These are phyloP conservation scores for Cerceris rybyensis DNA, from an alignment of 2,888 invertebrate species.

Conservation along the genomic window DNA sequence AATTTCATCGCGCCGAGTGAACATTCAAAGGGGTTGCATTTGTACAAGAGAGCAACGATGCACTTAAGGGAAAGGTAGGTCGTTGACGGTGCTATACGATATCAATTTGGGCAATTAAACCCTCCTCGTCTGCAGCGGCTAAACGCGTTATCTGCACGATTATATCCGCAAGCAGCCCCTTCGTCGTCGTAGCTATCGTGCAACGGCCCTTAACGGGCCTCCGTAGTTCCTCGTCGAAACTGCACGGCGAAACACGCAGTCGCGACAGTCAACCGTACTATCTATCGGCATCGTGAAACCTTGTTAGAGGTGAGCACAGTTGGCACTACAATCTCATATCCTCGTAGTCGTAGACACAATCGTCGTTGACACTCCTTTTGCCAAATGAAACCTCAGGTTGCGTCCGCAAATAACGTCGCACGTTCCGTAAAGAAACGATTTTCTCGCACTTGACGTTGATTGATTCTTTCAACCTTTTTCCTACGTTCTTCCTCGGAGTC, in stretches of 20 bases:
- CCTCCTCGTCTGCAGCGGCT: constrained; percentile 69
- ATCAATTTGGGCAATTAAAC: constrained; percentile 79
- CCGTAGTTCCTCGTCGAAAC: constrained; percentile 28
- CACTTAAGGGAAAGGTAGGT: constrained; percentile 21
- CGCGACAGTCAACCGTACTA: constrained; percentile 51
- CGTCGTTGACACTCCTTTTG: constrained; percentile 18
- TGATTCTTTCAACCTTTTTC: background rate
- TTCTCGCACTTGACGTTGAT: background rate
- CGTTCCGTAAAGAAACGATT: too few relatives aligned
- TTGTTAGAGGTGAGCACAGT: constrained; percentile 72
- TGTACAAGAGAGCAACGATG: constrained; percentile 9
- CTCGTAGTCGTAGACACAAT: constrained; percentile 34
- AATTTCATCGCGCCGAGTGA: background rate
- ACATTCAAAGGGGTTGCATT: background rate
- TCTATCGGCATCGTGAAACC: constrained; percentile 68
- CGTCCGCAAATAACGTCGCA: constrained; percentile 39
- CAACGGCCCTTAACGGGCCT: constrained; percentile 29
- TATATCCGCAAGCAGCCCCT: constrained; percentile 64
- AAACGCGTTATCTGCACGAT: constrained; percentile 75
- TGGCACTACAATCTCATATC: constrained; percentile 73
- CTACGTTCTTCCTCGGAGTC: too few relatives aligned
- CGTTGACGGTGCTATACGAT: constrained; percentile 53
- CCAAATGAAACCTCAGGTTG: constrained; percentile 61
- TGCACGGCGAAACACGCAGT: constrained; percentile 51
- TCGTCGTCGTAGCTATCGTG: constrained; percentile 5